Percentiles rank a stretch among this genome's conserved stretches.
phyloP scores from a whole-genome alignment of 2,888 invertebrate genomes.

The Octonoba sinensis region DNA sequence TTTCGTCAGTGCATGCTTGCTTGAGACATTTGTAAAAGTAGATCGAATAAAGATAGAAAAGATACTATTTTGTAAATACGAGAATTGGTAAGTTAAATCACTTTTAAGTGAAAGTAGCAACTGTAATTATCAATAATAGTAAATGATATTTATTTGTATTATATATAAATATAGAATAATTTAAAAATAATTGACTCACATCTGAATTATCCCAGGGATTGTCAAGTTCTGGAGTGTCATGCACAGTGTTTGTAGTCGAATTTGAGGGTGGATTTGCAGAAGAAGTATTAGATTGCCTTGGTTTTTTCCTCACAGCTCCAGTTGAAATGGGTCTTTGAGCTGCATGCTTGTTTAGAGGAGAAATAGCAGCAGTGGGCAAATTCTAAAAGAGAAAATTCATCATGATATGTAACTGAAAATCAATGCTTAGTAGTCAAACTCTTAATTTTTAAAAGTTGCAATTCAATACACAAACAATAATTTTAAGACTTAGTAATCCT shows the following conservation, averaged over 20 bases:
- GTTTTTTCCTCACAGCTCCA: constrained; percentile 40
- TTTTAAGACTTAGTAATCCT: not conserved
- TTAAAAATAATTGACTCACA: constrained; percentile 13
- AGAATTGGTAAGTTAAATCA: too few relatives aligned
- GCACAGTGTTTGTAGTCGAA: constrained; percentile 1
- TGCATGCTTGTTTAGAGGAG: constrained; percentile 35
- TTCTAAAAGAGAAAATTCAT: constrained; percentile 20
- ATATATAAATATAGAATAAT: too few relatives aligned
- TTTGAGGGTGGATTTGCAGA: constrained; percentile 18
- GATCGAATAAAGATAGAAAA: too few relatives aligned
- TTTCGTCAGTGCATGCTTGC: too few relatives aligned
- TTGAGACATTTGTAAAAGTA: too few relatives aligned
- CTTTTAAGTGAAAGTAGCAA: too few relatives aligned
- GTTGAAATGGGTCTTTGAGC: constrained; percentile 24
- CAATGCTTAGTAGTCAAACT: too few relatives aligned
- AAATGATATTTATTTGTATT: too few relatives aligned
- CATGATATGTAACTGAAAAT: too few relatives aligned
- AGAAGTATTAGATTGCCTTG: constrained; percentile 13
- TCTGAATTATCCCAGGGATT: constrained; percentile 2
- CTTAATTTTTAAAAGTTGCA: too few relatives aligned
- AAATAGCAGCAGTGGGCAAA: constrained; percentile 44
- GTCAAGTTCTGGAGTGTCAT: constrained; percentile 11
- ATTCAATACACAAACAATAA: not conserved
- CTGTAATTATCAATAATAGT: too few relatives aligned
- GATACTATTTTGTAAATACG: too few relatives aligned